Conservation (phyloP, 92 coral and sea anemone genomes). For the Anthopleura xanthogrammica region DNA sequence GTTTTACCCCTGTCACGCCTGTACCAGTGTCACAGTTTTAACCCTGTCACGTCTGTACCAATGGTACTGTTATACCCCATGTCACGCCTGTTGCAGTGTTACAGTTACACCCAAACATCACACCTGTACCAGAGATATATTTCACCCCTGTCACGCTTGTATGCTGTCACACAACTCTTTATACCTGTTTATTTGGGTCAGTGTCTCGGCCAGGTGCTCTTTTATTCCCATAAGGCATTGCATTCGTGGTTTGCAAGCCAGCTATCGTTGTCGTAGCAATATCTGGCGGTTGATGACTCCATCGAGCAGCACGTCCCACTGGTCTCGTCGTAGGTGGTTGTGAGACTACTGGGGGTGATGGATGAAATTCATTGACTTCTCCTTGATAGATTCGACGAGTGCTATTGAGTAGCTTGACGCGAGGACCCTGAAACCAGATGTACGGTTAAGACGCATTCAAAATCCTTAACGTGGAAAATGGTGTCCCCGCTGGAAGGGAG, state of each 20-base stretch:
- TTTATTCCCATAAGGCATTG: slow-evolving; percentile 64
- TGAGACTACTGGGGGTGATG: slow-evolving; percentile 51
- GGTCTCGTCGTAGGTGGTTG: slow-evolving; percentile 52
- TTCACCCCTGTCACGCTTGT: neutral
- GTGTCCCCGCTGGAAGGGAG: neutral
- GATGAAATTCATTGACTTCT: slow-evolving; percentile 50
- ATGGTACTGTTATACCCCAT: too few relatives aligned
- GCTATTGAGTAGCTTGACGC: slow-evolving; percentile 75
- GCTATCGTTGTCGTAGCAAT: slow-evolving; percentile 45
- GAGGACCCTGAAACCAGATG: slow-evolving; percentile 57
- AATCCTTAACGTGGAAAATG: neutral
- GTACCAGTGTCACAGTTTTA: too few relatives aligned
- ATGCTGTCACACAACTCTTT: neutral
- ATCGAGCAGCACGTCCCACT: slow-evolving; percentile 67
- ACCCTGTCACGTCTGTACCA: too few relatives aligned
- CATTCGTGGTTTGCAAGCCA: slow-evolving; percentile 34
- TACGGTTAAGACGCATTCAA: neutral
- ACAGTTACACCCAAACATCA: too few relatives aligned
- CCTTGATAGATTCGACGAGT: slow-evolving; percentile 71
- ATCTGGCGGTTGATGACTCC: slow-evolving; percentile 81
- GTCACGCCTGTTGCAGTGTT: too few relatives aligned
- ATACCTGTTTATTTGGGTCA: slow-evolving; percentile 68
- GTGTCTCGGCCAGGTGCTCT: slow-evolving; percentile 66
- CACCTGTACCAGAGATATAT: too few relatives aligned
- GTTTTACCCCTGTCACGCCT: too few relatives aligned